phyloP scores from a whole-genome alignment of 2,888 invertebrate genomes.

The Ptychoptera albimana region DNA sequence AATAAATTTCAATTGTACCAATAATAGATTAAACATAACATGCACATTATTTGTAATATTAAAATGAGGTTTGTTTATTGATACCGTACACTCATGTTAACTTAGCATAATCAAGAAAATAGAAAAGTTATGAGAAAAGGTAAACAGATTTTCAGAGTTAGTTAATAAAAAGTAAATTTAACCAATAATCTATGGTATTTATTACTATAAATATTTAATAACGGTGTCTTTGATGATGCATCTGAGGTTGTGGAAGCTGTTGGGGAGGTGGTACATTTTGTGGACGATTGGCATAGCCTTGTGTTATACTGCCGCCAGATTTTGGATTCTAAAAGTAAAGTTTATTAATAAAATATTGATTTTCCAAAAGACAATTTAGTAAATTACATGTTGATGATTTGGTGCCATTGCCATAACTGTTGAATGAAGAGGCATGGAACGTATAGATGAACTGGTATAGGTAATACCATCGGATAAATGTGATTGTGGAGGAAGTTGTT shows the following conservation, averaged over 20 bases:
- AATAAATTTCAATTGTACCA: too few species aligned
- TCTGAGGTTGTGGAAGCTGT: constrained; percentile 18
- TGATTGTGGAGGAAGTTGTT: constrained; percentile 14
- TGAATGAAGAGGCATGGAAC: constrained; percentile 25
- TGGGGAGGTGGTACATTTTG: constrained; percentile 17
- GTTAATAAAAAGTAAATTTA: too few species aligned
- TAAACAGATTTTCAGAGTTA: too few species aligned
- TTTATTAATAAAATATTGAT: background rate
- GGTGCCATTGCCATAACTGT: constrained; percentile 20
- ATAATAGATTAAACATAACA: too few species aligned
- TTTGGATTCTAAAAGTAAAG: constrained; percentile 42
- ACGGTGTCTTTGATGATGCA: constrained; percentile 18
- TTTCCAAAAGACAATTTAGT: background rate
- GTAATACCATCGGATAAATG: constrained; percentile 25
- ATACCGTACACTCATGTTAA: too few species aligned
- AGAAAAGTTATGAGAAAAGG: too few species aligned
- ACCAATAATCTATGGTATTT: too few species aligned
- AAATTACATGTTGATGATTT: background rate
- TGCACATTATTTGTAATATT: too few species aligned
- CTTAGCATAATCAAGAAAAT: too few species aligned
- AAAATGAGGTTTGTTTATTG: too few species aligned
- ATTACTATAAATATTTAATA: background rate
- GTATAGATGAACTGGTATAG: constrained; percentile 20
- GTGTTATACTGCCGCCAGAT: constrained; percentile 67
- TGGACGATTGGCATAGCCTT: constrained; percentile 65